A percentile compares a stretch with the other conserved stretches of the same genome.
Conservation (phyloP, 1,140 invertebrate genomes). For the Coelopa frigida region DNA sequence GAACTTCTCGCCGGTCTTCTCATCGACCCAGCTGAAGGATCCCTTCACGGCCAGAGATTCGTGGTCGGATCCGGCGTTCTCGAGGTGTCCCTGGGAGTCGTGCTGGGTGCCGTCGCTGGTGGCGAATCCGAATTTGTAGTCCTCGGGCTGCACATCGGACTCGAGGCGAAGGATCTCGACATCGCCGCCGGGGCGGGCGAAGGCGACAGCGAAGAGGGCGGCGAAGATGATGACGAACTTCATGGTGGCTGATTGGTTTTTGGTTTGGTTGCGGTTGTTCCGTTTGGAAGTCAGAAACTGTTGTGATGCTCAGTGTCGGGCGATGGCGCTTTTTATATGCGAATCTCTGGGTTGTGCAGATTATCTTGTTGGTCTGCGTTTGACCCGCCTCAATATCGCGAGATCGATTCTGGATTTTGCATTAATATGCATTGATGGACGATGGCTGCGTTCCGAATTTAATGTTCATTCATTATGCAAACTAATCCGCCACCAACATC, state of each 20-base stretch:
- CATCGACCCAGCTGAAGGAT: slow-evolving; percentile 57
- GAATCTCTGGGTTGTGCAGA: too few relatives aligned
- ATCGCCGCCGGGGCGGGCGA: slow-evolving; percentile 6
- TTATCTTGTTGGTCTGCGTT: too few relatives aligned
- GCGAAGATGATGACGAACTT: slow-evolving; percentile 18
- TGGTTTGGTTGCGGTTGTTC: too few relatives aligned
- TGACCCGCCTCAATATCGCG: too few relatives aligned
- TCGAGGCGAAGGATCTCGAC: neutral
- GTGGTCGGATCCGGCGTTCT: slow-evolving; percentile 53
- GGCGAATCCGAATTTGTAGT: slow-evolving; percentile 32
- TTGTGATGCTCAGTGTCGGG: too few relatives aligned
- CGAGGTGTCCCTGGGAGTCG: slow-evolving; percentile 55
- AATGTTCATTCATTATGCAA: too few relatives aligned
- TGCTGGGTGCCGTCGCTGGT: slow-evolving; percentile 58
- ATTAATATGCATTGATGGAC: too few relatives aligned
- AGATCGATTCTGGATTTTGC: too few relatives aligned
- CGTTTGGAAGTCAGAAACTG: slow-evolving; percentile 5
- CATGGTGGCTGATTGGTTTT: slow-evolving; percentile 15
- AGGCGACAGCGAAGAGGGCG: slow-evolving; percentile 10
- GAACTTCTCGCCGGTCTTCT: slow-evolving; percentile 48
- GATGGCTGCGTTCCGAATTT: too few relatives aligned
- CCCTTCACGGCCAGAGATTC: slow-evolving; percentile 54
- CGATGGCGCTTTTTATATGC: too few relatives aligned
- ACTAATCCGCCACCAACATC: too few relatives aligned
- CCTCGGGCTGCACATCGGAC: neutral